These are phyloP conservation scores for Clarias platycephalus DNA, from an alignment of 2,797 vertebrate species.

Conservation along the genomic window DNA sequence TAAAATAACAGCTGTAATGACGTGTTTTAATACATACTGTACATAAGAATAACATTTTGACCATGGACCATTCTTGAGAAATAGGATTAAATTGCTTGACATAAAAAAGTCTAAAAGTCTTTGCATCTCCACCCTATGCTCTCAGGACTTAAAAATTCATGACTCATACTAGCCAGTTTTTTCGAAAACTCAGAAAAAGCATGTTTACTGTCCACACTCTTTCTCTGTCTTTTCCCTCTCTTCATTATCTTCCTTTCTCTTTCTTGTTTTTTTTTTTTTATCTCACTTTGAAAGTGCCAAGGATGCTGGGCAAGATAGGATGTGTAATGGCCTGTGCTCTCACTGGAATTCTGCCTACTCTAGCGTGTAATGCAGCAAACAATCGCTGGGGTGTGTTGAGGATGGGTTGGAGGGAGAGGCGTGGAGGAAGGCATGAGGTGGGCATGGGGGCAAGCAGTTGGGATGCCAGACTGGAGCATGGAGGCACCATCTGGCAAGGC, in stretches of 20 bases:
- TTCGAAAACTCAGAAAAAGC: slow-evolving; percentile 29
- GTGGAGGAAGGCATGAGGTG: slow-evolving; percentile 49
- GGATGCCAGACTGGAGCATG: slow-evolving; percentile 87
- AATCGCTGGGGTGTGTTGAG: slow-evolving; percentile 71
- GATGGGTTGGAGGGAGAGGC: slow-evolving; percentile 28
- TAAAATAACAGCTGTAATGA: neutral
- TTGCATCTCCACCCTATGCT: slow-evolving; percentile 38
- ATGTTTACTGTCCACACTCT: slow-evolving; percentile 5
- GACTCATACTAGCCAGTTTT: slow-evolving; percentile 40
- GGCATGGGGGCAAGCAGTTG: slow-evolving; percentile 78
- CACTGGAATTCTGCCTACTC: slow-evolving; percentile 83
- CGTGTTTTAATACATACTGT: neutral
- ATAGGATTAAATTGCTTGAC: neutral
- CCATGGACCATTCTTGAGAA: neutral
- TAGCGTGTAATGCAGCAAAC: slow-evolving; percentile 84
- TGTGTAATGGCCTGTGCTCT: slow-evolving; percentile 43
- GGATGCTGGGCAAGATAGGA: slow-evolving; percentile 13
- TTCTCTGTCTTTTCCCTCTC: neutral
- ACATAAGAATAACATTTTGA: neutral
- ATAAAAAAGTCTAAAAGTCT: slow-evolving; percentile 18
- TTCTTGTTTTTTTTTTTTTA: slow-evolving; percentile 1
- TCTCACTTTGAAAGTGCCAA: slow-evolving; percentile 35
- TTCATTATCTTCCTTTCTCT: neutral
- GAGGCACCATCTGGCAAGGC: slow-evolving; percentile 84
- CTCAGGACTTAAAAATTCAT: slow-evolving; percentile 48